Base-by-base conservation (phyloP, 2,888 invertebrate genomes). In the Girardia tigrina region DNA sequence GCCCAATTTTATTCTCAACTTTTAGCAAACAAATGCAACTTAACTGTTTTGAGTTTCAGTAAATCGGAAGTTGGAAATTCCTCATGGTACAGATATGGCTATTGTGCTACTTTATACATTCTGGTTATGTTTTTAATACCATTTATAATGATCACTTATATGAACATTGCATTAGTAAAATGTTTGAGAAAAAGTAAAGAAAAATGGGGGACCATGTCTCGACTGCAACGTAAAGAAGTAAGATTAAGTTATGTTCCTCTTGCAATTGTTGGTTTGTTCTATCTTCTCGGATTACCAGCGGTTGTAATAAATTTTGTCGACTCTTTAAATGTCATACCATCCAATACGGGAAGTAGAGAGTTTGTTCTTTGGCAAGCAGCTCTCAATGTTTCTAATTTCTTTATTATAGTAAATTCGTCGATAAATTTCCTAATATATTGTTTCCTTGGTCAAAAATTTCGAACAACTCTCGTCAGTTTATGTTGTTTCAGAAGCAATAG, bases 401-500 rank as follows among this genome's bases (percentile, higher is more conserved):
- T 94, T 78, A 92, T 94, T 76, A 93, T 92, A 78, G 89, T 94
- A 84, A 94, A 94, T 86, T 92, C 92, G 81, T 92, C 92, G 82
- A 91, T 93, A 79, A 94, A 94, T 85, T 94, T 94, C 84, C 89
- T 94, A 78, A 93, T 94, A 81, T 94, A 94, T 86, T 92, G 93
- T 77, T 92, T 92, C 79, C 94, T 94, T 84, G 94, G 94, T 0
- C 91, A 93, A 82, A 93, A 94, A 83, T 94, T 94, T 85, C 90
- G 77, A 6, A 71, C 71, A 23, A 77, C 75, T 20, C 72, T 77
- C 12, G 26, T 76, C 29, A 29, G 71, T 28, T 42, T 77, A 2
- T 71, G 70, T 71, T 56, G 72, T 16, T 75, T 70, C 71, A 26
- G 56, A 72, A 42, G 23, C 23, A 23, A 56, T 56, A n/a, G 56